Evolutionary conservation across 2,797 vertebrate species (phyloP), one percentile per base, ranked within the genome.

Genomic region (Chaetodon trifasciatus): DNA sequence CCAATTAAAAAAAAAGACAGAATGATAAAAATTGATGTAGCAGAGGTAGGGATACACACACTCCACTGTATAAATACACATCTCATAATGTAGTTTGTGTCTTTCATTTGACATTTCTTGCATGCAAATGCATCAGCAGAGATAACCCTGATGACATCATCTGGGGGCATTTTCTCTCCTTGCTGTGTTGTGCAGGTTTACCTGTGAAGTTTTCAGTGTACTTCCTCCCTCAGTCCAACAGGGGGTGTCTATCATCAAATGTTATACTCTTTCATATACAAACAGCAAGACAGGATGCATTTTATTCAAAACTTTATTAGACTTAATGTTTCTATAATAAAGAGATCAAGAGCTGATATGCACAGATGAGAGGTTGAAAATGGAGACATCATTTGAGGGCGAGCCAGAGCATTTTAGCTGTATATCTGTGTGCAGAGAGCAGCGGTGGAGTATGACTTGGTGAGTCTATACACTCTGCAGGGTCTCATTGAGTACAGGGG

Each of bases 261-360:
- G 23, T 44, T 44, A 12, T 1, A 53, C 24, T 50, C 9, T 12
- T 19, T 66, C 23, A 40, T 1, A 78, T 0, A 76, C 74, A 64
- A 82, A 6, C 2, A 75, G 6, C 16, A 82, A 0, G 0, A 84
- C 44, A 76, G n/a, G 4, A 61, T 3, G 49, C 17, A 28, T 86
- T 86, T 82, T 89, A 87, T 86, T 83, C 70, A 85, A 93, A 94
- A 92, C 69, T 92, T 93, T 94, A 94, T 93, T 94, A 21, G 64
- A 77, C 88, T 92, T 81, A 50, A 81, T 67, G 70, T 85, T 78
- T 91, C 79, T 85, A 82, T 89, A 82, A 72, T 92, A 92, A 93
- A 92, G 82, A 91, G 81, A 91, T 84, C 73, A 71, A 85, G 75
- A 91, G 85, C 77, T 81, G 76, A 83, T 88, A 84, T 89, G 84